Evolutionary conservation across 2,113 vertebrate genomes (phyloP).

Genomic region (Proteles cristata): DNA sequence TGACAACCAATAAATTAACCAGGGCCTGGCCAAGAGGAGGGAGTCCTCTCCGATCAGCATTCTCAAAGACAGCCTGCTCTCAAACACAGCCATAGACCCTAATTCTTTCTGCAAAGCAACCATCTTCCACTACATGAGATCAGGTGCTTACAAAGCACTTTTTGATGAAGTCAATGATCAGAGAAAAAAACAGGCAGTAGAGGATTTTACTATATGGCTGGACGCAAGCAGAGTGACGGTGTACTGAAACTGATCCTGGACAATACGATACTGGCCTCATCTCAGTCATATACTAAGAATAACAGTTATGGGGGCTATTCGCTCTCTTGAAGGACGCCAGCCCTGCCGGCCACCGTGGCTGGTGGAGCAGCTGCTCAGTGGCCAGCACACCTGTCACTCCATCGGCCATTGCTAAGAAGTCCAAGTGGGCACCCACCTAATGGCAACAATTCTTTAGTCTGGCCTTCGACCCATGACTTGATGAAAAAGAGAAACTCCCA

Average conservation of each 20-base stretch:
- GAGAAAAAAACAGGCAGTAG: background rate
- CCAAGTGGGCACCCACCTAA: too few relatives aligned
- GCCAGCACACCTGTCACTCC: rapidly evolving
- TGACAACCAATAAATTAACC: background rate
- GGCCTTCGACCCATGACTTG: background rate
- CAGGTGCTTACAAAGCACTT: background rate
- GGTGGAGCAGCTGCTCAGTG: background rate
- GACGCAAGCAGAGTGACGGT: background rate
- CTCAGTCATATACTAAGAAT: background rate
- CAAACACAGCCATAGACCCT: background rate
- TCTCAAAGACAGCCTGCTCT: background rate
- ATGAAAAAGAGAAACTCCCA: background rate
- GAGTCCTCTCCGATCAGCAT: background rate
- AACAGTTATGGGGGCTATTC: background rate
- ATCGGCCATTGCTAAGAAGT: background rate
- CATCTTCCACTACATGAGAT: too few relatives aligned
- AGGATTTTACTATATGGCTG: background rate
- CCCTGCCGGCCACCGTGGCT: background rate
- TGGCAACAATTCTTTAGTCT: background rate
- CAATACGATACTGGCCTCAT: background rate
- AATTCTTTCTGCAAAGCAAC: background rate
- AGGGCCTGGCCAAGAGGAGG: background rate
- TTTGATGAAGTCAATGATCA: background rate
- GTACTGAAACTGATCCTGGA: background rate
- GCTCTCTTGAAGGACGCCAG: background rate